Conservation (phyloP, 2,113 vertebrate genomes). For the Trogon melanurus region DNA sequence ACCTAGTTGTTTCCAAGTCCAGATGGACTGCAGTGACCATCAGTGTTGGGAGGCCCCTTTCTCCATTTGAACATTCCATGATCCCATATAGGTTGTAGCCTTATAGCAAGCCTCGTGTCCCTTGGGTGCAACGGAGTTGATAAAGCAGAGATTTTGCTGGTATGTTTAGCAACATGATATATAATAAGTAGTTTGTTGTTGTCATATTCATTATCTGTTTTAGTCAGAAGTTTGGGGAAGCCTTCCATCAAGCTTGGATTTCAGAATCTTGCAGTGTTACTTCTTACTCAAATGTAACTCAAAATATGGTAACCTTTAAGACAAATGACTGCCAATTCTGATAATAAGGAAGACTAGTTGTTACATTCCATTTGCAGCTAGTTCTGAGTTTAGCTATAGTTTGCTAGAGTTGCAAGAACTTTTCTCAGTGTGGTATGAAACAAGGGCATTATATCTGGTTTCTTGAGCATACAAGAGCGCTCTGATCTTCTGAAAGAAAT, state of each 20-base stretch:
- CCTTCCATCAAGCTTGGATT: background rate
- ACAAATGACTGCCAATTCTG: background rate
- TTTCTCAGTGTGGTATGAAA: background rate
- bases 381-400: background rate
- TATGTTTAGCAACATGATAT: background rate
- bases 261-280: background rate
- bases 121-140: background rate
- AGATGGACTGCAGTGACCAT: background rate
- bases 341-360: background rate
- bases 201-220: background rate
- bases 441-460: background rate
- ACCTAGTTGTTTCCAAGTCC: background rate
- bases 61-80: background rate
- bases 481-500: constrained; percentile 36
- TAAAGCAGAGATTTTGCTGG: background rate
- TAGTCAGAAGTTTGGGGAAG: background rate
- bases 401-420: background rate
- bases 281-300: background rate
- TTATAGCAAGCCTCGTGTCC: background rate
- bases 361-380: background rate
- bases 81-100: background rate
- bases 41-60: background rate
- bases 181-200: background rate
- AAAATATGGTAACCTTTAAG: background rate
- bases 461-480: background rate